A percentile compares a stretch with the other conserved stretches of the same genome.
Evolutionary conservation across 2,113 vertebrate species (phyloP).

Genomic region (Hypomesus transpacificus): DNA sequence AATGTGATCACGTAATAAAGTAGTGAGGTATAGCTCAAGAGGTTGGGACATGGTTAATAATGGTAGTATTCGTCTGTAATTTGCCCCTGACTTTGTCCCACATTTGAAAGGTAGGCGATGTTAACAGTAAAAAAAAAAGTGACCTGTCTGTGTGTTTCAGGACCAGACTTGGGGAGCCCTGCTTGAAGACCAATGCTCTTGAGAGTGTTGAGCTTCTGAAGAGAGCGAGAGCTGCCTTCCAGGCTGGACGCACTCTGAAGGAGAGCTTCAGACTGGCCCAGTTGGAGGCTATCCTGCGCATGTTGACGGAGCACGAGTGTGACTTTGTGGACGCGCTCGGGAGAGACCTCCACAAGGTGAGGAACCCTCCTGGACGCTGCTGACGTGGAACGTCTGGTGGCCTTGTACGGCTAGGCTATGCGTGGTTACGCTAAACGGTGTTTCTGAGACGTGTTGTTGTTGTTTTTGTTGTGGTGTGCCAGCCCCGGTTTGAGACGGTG

Average conservation of each 20-base stretch:
- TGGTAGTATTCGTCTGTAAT: background rate
- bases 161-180: constrained; percentile 59
- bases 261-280: constrained; percentile 66
- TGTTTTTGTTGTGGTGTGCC: background rate
- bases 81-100: background rate
- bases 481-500: constrained; percentile 74
- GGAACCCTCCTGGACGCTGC: background rate
- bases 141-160: constrained; percentile 42
- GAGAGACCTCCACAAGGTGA: constrained; percentile 71
- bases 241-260: constrained; percentile 52
- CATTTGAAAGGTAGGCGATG: background rate
- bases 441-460: background rate
- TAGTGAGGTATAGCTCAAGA: background rate
- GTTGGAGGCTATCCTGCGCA: constrained; percentile 64
- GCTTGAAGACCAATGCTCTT: constrained; percentile 50
- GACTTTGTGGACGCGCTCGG: constrained; percentile 72
- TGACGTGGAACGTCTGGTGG: background rate
- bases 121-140: no score
- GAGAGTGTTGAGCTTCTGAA: constrained; percentile 58
- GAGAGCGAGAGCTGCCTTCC: constrained; percentile 63
- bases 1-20: background rate
- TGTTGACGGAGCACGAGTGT: constrained; percentile 71
- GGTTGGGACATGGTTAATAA: background rate
- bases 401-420: background rate
- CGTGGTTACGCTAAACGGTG: background rate